These are phyloP conservation scores for Chloroceryle inda DNA, from an alignment of 2,797 vertebrate genomes.

Conservation along the genomic window DNA sequence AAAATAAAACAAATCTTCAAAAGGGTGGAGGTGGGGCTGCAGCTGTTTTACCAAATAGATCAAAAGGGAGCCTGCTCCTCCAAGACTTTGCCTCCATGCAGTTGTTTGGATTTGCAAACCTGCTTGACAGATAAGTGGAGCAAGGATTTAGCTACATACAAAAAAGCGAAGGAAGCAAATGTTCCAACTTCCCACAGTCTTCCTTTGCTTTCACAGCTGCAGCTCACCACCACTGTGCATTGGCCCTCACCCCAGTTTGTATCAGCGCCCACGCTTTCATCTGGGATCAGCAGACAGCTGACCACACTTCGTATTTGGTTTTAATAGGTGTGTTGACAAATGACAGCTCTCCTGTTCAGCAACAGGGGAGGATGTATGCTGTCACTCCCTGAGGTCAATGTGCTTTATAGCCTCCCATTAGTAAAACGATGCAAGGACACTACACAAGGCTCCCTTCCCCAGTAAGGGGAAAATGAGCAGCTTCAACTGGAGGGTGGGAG, in stretches of 20 bases:
- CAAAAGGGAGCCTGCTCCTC: not conserved
- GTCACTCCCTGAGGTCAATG: not conserved
- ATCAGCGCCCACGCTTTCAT: fast-evolving
- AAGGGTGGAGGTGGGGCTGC: not conserved
- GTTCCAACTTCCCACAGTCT: not conserved
- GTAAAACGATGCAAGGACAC: not conserved
- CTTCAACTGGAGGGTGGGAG: not conserved
- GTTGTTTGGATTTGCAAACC: not conserved
- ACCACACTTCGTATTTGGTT: fast-evolving
- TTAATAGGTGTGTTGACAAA: not conserved
- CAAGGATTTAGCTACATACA: not conserved
- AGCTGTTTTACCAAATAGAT: not conserved
- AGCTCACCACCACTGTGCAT: not conserved
- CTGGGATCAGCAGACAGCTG: fast-evolving
- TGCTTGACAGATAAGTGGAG: not conserved
- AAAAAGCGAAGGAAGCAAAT: not conserved
- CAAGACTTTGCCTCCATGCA: not conserved
- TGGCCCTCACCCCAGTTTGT: not conserved
- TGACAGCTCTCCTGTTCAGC: fast-evolving
- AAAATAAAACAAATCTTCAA: not conserved
- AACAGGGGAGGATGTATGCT: not conserved
- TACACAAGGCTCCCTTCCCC: not conserved
- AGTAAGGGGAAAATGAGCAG: not conserved
- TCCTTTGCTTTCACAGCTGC: conserved; percentile 22
- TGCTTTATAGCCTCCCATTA: not conserved